Conservation (phyloP, 2,797 vertebrate genomes). For the Megalops cyprinoides region DNA sequence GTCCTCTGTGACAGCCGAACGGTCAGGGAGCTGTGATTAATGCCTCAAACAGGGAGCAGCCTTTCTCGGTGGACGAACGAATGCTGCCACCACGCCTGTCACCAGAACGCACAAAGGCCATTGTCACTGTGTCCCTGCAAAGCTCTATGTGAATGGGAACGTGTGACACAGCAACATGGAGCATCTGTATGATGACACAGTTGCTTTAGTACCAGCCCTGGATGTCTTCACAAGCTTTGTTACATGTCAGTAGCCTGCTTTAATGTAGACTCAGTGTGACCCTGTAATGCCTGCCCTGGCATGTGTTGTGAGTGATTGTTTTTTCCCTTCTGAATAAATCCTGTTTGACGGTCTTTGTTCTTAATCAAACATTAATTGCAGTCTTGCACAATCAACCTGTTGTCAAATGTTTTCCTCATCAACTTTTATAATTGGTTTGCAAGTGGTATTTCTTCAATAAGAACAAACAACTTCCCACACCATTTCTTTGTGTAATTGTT, state of each 20-base stretch:
- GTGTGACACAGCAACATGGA: not conserved
- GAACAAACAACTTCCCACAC: not conserved
- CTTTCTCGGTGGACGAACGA: not conserved
- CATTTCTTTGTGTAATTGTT: not conserved
- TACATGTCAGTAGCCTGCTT: too few relatives aligned
- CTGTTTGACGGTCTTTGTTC: not conserved
- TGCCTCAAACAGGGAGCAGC: not conserved
- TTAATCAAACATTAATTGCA: not conserved
- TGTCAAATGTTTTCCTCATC: not conserved
- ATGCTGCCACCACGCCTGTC: too few relatives aligned
- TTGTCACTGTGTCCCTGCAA: not conserved
- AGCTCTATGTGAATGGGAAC: not conserved
- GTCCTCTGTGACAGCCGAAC: conserved; percentile 46
- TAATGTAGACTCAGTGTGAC: too few relatives aligned
- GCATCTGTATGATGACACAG: not conserved
- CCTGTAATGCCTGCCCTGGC: not conserved
- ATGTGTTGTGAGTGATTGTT: too few relatives aligned
- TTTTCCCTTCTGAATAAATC: not conserved
- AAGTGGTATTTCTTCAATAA: not conserved
- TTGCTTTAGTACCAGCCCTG: not conserved
- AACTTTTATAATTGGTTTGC: not conserved
- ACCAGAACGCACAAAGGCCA: not conserved
- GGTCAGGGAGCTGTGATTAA: not conserved
- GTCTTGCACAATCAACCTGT: not conserved
- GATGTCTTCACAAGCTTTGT: too few relatives aligned